phyloP scores from a whole-genome alignment of 2,113 vertebrate species.

The Chionomys nivalis region DNA sequence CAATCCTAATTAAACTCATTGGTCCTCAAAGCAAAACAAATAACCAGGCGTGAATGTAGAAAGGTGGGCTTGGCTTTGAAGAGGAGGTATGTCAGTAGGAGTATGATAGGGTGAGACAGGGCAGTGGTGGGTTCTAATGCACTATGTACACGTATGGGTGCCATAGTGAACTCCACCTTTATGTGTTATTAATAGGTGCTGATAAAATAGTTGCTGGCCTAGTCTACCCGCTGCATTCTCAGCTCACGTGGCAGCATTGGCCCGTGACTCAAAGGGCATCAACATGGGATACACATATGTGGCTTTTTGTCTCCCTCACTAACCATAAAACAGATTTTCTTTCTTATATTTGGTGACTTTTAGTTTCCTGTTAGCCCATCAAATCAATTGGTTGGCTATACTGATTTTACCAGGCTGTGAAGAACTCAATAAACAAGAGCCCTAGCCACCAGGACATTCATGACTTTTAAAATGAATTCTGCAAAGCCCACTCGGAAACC shows the following conservation, averaged over 20 bases:
- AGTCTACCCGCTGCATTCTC: not conserved
- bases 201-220: not conserved
- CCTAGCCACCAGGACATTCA: not conserved
- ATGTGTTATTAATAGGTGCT: not conserved
- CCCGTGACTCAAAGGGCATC: not conserved
- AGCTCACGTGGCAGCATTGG: not conserved
- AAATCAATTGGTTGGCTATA: not conserved
- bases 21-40: not conserved
- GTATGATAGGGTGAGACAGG: not conserved
- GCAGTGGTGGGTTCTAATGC: not conserved
- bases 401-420: not conserved
- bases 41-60: not conserved
- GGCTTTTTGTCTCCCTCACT: not conserved
- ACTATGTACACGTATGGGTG: too few species aligned
- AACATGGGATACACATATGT: not conserved
- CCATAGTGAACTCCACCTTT: not conserved
- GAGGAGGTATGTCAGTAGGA: not conserved
- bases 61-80: not conserved
- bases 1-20: not conserved
- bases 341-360: slow-evolving; percentile 46
- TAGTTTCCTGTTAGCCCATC: not conserved
- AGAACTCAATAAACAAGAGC: not conserved
- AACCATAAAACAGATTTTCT: not conserved
- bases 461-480: not conserved
- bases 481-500: not conserved